Base-by-base conservation (phyloP, 2,888 invertebrate species). In the Carpatolechia fugitivella region DNA sequence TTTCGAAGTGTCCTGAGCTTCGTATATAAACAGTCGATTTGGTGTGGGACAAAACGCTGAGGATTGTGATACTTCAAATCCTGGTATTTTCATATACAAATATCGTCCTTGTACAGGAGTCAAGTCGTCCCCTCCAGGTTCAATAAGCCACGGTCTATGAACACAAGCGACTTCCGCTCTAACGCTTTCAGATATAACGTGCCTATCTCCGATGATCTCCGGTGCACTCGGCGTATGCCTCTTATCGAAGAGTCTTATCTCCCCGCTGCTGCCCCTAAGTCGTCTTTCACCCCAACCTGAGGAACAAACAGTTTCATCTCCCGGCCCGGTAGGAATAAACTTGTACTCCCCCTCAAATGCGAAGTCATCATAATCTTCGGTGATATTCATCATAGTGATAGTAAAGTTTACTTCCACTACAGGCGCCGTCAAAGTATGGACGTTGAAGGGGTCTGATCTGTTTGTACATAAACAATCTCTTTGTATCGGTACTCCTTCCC, bases 321-420 rank as follows among this genome's bases (percentile, higher is more conserved):
- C 90, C 7, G 91, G 91, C 1, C 85, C 89, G 44, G 87, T 88
- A 0, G 93, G 89, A 48, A 93, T 82, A 76, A 94, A 94, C 72
- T 93, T 93, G 66, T 93, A 94, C 74, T 92, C 93, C 0, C 93
- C 94, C 69, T 96, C 95, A 82, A 96, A 95, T 73, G 93, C 93
- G 80, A 95, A 95, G 73, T 95, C 93, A 55, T 94, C 92, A 71
- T 95, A 95, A 84, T 96, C 95, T 80, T 96, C 94, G 6, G 94
- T 93, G 55, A 95, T 94, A 82, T 94, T 94, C 96, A 97, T 95
- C 76, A 93, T 91, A 11, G 93, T 93, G 6, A 96, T 92, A 16
- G 93, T 92, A 74, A 96, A 95, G 70, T 93, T 93, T 0, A 96
- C 91, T 76, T 95, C 93, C 7, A 96, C 92, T 55, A 93, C 92